Evolutionary conservation across 2,888 invertebrate species (phyloP).

Genomic region (Halictus ligatus): DNA sequence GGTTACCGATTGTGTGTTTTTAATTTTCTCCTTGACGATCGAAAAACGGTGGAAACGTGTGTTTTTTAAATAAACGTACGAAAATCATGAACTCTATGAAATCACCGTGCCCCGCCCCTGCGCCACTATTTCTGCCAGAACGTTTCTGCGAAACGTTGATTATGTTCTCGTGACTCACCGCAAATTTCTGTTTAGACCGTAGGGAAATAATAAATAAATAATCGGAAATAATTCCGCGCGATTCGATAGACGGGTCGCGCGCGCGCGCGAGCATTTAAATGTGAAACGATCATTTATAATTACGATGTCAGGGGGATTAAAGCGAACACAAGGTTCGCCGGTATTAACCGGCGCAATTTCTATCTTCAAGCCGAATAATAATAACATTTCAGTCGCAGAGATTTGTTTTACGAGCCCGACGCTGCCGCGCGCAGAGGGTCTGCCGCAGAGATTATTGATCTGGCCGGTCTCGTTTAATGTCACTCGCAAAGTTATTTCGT

Average conservation of each 20-base stretch:
- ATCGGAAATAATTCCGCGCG: neutral
- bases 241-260: neutral
- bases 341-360: conserved; percentile 53
- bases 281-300: conserved; percentile 38
- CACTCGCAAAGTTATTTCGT: conserved; percentile 67
- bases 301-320: conserved; percentile 32
- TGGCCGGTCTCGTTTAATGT: conserved; percentile 63
- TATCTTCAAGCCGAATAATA: conserved; percentile 48
- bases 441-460: conserved; percentile 68
- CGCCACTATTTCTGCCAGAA: neutral
- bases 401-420: conserved; percentile 64
- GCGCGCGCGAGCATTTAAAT: conserved; percentile 20
- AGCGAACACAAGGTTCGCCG: conserved; percentile 29
- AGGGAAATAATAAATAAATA: too few relatives aligned
- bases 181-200: neutral
- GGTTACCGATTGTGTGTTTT: neutral
- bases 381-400: conserved; percentile 54
- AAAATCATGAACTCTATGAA: neutral
- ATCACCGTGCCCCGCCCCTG: accelerated
- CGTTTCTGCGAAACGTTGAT: neutral
- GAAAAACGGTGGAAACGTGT: neutral
- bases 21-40: neutral
- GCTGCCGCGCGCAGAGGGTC: conserved; percentile 27
- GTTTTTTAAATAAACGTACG: neutral
- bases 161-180: neutral